phyloP scores from a whole-genome alignment of 2,797 vertebrate species.

The Lophius americanus region DNA sequence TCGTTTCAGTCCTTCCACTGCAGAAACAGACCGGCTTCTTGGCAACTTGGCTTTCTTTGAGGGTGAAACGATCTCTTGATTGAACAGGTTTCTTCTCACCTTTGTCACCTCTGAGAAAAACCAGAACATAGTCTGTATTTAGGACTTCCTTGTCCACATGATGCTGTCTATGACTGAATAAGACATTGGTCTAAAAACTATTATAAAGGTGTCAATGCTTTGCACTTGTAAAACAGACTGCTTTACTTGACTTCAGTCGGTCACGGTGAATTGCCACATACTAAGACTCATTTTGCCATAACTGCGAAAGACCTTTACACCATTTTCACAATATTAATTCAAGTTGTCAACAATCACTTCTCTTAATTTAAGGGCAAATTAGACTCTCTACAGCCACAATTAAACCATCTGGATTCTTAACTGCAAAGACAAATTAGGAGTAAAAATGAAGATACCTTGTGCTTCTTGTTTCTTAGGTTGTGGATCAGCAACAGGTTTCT shows the following conservation, averaged over 20 bases:
- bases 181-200: background rate
- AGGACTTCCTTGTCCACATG: background rate
- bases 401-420: background rate
- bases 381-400: no score
- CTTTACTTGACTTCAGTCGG: no score
- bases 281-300: no score
- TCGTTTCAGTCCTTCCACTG: slow-evolving; percentile 86
- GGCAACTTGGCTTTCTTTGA: slow-evolving; percentile 87
- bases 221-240: background rate
- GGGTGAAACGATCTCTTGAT: slow-evolving; percentile 82
- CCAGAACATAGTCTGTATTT: slow-evolving; percentile 11
- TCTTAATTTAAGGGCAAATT: no score
- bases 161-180: background rate
- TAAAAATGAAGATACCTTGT: slow-evolving; percentile 82
- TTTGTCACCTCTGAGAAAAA: slow-evolving; percentile 89
- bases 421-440: background rate
- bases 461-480: slow-evolving; percentile 81
- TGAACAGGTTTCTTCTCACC: slow-evolving; percentile 95
- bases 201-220: background rate
- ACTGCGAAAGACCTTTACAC: no score
- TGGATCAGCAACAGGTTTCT: slow-evolving; percentile 67
- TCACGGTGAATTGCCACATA: no score
- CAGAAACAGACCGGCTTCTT: slow-evolving; percentile 91
- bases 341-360: background rate
- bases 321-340: background rate